Evolutionary conservation across 1,140 invertebrate species (phyloP), one percentile per base, ranked within the genome.

Genomic region (Belonocnema kinseyi): DNA sequence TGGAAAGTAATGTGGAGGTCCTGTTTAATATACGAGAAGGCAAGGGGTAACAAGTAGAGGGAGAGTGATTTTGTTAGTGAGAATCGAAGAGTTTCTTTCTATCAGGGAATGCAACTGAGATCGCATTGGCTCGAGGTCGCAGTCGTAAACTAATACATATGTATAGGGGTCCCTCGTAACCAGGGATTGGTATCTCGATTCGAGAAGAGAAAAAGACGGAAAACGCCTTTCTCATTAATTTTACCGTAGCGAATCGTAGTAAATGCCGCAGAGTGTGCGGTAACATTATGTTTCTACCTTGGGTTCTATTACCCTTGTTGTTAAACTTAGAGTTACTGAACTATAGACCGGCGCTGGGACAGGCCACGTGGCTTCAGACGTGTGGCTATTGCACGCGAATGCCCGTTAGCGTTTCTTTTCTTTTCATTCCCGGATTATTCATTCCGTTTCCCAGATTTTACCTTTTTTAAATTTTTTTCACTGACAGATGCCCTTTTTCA

Each of bases 311-410:
- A 90, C 88, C 85, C 88, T 90, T 91, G 89, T 89, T 90, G 87
- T 90, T 90, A 90, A 90, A 90, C 89, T 90, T 90, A 90, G 88
- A 90, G 89, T 91, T 88, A 86, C 84, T 87, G 88, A 90, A 89
- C 90, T 91, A 91, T 91, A 90, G 89, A 89, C 87, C 77, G 84
- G 76, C 74, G 77, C 76, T 84, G 81, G 83, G 82, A 87, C 85
- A 86, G 85, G 90, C 89, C 90, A 91, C 90, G 90, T 91, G 90
- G 88, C 90, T 73, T 75, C 76, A 85, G 82, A 79, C 86, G 86
- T 87, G 85, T 89, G 87, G 87, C 82, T 82, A 82, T 85, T 81
- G 76, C 79, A 78, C 77, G 76, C 80, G 76, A 82, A 78, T 78
- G 76, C 79, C 77, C 33, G 58, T 73, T 72, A 72, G 80, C 26